Evolutionary conservation across 2,113 vertebrate species (phyloP), one percentile per base, ranked within the genome.

Genomic region (Neoarius graeffei): DNA sequence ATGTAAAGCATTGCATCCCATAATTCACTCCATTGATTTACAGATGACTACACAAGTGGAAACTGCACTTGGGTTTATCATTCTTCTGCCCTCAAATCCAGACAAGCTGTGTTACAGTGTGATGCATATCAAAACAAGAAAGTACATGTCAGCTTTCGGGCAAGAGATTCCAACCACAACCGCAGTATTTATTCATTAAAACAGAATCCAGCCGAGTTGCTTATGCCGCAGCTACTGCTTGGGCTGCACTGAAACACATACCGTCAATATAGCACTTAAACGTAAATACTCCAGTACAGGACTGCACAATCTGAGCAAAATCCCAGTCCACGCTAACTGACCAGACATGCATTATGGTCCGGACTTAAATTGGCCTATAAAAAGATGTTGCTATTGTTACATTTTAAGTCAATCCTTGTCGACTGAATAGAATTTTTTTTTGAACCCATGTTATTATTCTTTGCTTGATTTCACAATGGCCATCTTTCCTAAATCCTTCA

Each of bases 71-170:
- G n/a, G 15, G 60, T 27, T 88, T 20, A 71, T 35, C 59, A 86
- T 77, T 35, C 19, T 35, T 88, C 60, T 83, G n/a, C 17, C 74
- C 83, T 67, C 42, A 82, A 81, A 89, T 85, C 48, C 69, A 85
- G 81, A 60, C 52, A 85, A 77, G 89, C 67, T 74, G 85, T 60
- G 62, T 87, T 81, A 82, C 42, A 59, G 52, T 23, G 17, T 66
- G 81, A 88, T 86, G 81, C 85, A 84, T 88, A 90, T 80, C 54
- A 83, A 85, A 88, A 77, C 80, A 86, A 86, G 89, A 88, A 83
- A 79, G 73, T 69, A 82, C 84, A 81, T 52, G 85, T 56, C 87
- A 84, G 82, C 20, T 90, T 52, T 6, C 54, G 23, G 50, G 77
- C 71, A 81, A 23, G 17, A 74, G 64, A 81, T 66, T 88, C 85